Percentiles rank a stretch among this genome's conserved stretches.
Evolutionary conservation across 1,140 invertebrate genomes (phyloP).

Genomic region (Mya arenaria): DNA sequence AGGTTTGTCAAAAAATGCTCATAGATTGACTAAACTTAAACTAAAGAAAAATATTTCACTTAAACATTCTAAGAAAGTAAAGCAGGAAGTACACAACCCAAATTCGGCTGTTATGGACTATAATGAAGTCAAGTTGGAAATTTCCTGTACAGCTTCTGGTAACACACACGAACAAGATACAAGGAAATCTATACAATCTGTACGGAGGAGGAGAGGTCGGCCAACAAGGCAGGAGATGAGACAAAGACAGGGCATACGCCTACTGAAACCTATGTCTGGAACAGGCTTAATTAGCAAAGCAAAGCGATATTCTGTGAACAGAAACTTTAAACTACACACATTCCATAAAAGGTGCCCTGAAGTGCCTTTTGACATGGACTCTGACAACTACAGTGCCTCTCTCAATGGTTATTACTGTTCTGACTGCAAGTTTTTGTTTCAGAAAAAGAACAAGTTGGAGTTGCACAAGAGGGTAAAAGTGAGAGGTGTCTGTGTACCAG

Average conservation of each 20-base stretch:
- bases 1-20: no score
- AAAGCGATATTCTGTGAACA: conserved; percentile 29
- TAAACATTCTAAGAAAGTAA: no score
- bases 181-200: background rate
- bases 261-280: background rate
- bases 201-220: background rate
- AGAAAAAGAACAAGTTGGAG: conserved; percentile 23
- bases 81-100: no score
- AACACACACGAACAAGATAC: background rate
- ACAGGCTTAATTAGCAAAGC: background rate
- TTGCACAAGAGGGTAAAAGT: conserved; percentile 31
- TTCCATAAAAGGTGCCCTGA: conserved; percentile 39
- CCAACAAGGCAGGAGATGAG: background rate
- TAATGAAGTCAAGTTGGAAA: background rate
- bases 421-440: conserved; percentile 43
- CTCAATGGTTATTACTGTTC: conserved; percentile 36
- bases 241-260: background rate
- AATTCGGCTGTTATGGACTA: no score
- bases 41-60: no score
- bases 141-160: background rate
- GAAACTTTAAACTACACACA: conserved; percentile 39
- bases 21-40: no score
- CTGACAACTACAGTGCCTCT: conserved; percentile 27
- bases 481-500: conserved; percentile 20
- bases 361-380: conserved; percentile 15